Evolutionary conservation across 2,888 invertebrate genomes (phyloP), one percentile per base, ranked within the genome.

Genomic region (Chloroclysta siterata): DNA sequence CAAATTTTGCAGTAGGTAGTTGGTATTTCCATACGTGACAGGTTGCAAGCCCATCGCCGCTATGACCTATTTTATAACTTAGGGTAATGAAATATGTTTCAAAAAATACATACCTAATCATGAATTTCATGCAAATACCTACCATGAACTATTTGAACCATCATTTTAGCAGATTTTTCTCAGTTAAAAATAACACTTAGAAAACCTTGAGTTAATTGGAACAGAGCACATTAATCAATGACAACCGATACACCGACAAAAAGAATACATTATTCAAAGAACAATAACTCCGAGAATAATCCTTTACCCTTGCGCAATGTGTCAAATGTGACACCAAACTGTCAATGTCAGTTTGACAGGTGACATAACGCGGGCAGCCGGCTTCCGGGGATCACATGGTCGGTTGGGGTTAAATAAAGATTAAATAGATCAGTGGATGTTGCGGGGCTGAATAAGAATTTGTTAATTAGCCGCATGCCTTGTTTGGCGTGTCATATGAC

Each of bases 241-340:
- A 54, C 44, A 33, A 56, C 33, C 42, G 29, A 44, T 42, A 51
- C 28, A 22, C 8, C 44, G 39, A 46, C 33, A 55, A 17, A 56
- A 65, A 65, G 36, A 39, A 39, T 39, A 11, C 36, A 39, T 39
- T 56, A 64, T 47, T 53, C 61, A 61, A 62, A 59, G 50, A 56
- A 60, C 65, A 56, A 61, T 64, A 53, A 46, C 42, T 46, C 60
- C 66, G 5, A 59, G 56, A 63, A 70, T 72, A 73, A 64, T 69
- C 66, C 62, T 66, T 66, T 62, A 68, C 66, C 72, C 73, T 63
- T 58, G 59, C 72, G 77, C 73, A 76, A 75, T 72, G 57, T 62
- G 75, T 77, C 80, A 75, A 75, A 76, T 74, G 66, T 77, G 82
- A 80, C 81, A 76, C 74, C 42, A 65, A 76, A 74, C 73, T 76